Evolutionary conservation across 2,113 vertebrate genomes (phyloP), one percentile per base, ranked within the genome.

Genomic region (Pangasianodon gigas): DNA sequence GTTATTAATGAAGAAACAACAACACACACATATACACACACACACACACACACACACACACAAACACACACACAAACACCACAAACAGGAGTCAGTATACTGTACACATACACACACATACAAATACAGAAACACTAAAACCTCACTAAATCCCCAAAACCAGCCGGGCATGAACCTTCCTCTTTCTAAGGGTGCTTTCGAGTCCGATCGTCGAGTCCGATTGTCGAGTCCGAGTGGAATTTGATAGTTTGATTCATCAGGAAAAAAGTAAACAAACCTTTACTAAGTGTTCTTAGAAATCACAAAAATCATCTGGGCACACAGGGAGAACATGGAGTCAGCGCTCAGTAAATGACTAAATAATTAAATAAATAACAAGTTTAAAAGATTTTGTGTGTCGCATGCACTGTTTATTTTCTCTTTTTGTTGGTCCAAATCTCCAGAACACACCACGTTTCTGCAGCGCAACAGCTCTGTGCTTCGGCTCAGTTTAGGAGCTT

Each of bases 1-100:
- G 93, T 90, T 92, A 87, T 88, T 86, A 44, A n/a, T 87, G 6
- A 81, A 83, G 6, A 69, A 14, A 71, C 32, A 84, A 56, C 3
- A 56, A 2, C 37, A 62, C 21, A 82, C 2, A 4, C 56, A 69
- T 24, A 90, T 3, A 1, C 8, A 26, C 26, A 46, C 11, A 80
- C 3, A 84, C 9, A 46, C n/a, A 29, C 11, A 79, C 13, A 80
- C 48, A 54, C 48, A 54, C 48, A 65, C 14, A 67, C 11, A 84
- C 10, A 46, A 24, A 21, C 7, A n/a, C 7, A 32, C n/a, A 56
- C n/a, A 37, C 32, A 67, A 6, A 65, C 54, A 19, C 48, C 48
- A 48, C 48, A 69, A 3, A 14, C 21, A 62, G 3, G 26, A 6
- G 10, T 32, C 13, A 21, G 21, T 8, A 32, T 16, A 80, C 24